These are phyloP conservation scores for Sinocyclocheilus maitianheensis DNA, from an alignment of 2,113 vertebrate genomes.

Conservation along the genomic window DNA sequence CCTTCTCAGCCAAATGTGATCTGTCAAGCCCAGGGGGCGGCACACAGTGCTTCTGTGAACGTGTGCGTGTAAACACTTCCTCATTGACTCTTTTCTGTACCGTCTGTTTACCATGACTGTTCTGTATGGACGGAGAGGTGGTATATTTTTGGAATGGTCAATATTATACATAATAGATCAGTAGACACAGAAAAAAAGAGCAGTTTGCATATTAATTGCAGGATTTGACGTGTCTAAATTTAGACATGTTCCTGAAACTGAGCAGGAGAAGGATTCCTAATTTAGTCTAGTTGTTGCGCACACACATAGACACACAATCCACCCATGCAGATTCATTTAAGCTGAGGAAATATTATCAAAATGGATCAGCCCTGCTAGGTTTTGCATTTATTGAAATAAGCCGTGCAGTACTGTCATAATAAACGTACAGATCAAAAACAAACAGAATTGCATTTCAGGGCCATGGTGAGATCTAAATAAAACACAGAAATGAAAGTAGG, in stretches of 20 bases:
- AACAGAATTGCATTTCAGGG: constrained; percentile 66
- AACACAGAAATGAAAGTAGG: constrained; percentile 74
- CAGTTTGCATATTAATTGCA: constrained; percentile 26
- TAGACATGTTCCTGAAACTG: constrained; percentile 9
- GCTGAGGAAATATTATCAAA: constrained; percentile 19
- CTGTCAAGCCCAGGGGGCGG: constrained; percentile 13
- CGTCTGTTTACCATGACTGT: constrained; percentile 3
- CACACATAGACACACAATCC: constrained; percentile 27
- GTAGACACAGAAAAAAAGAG: background rate
- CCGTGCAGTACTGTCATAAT: constrained; percentile 66
- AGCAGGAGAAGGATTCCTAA: constrained; percentile 17
- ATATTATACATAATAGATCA: background rate
- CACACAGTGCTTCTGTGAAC: background rate
- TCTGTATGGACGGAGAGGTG: background rate
- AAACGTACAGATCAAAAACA: constrained; percentile 69
- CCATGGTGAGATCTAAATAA: constrained; percentile 74
- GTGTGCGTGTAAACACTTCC: background rate
- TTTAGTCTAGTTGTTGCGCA: background rate
- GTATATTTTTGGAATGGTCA: constrained; percentile 1
- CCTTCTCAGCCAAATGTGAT: constrained; percentile 50
- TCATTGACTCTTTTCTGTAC: background rate
- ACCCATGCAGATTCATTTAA: constrained; percentile 2
- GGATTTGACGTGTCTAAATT: constrained; percentile 21
- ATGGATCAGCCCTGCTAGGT: constrained; percentile 43
- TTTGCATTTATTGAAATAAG: constrained; percentile 43